Base-by-base conservation (phyloP, 2,113 vertebrate genomes). In the Calidris pygmaea region DNA sequence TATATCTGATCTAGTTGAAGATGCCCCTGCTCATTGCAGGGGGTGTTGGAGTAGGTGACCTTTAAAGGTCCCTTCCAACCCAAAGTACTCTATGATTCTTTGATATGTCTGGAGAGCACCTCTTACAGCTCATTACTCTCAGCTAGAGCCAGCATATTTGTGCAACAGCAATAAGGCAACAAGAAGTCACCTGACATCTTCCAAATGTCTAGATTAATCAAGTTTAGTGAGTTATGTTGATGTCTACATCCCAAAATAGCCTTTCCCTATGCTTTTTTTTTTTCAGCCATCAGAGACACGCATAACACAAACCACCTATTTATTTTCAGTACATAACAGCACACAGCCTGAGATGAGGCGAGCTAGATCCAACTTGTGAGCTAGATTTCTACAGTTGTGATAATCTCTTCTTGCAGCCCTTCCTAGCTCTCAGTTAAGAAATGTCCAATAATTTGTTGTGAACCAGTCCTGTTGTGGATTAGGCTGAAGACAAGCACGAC, bases 281-380 rank as follows among this genome's bases (percentile, higher is more conserved):
- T 39, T 3, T n/a, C n/a, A 15, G 19, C 30, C 7, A 41, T 12
- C 41, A 56, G 29, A 83, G 26, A 56, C 1, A 0, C 5, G 29
- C 9, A 32, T 15, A 68, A 43, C 62, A 55, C 18, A 39, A 73
- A 81, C 8, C 7, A 23, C 10, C 14, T 34, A 6, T 78, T 87
- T 85, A 35, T 85, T 96, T 75, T 76, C 59, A 55, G n/a, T 37
- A 55, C 7, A 14, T n/a, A 63, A 45, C 11, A 79, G 55, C 30
- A 66, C 3, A 34, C 3, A 73, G 32, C 5, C 50, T 21, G 50
- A 80, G 19, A 35, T 29, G 72, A 1, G 4, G 8, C 22, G 43
- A 60, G 14, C 10, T 62, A 53, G 16, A 77, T 39, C 21, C 1
- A 58, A 8, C 41, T 23, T n/a, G 26, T 59, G 37, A 80, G n/a